Percentiles rank a stretch among this genome's conserved stretches.
phyloP scores from a whole-genome alignment of 2,888 invertebrate species.

The Ormyrus labotus region DNA sequence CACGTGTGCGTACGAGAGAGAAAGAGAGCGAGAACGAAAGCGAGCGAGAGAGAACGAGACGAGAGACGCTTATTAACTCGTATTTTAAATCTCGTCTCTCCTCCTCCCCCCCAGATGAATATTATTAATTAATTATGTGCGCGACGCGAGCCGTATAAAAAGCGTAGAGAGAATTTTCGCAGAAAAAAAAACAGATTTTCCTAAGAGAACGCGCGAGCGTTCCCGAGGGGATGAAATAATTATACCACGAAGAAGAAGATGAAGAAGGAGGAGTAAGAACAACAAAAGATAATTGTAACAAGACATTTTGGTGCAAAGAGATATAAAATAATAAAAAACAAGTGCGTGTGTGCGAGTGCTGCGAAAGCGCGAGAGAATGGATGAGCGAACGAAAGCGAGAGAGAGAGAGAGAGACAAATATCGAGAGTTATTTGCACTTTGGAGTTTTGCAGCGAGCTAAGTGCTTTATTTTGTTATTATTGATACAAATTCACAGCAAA shows the following conservation, averaged over 20 bases:
- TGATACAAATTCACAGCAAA: conserved; percentile 58
- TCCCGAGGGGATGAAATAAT: neutral
- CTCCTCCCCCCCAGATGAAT: neutral
- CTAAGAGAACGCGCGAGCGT: conserved; percentile 3
- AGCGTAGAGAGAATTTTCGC: conserved; percentile 10
- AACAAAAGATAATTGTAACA: conserved; percentile 12
- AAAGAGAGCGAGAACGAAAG: conserved; percentile 9
- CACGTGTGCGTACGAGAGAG: conserved; percentile 22
- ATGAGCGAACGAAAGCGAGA: conserved; percentile 21
- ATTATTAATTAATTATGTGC: conserved; percentile 24
- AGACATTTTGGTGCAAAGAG: conserved; percentile 22
- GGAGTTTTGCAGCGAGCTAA: conserved; percentile 58
- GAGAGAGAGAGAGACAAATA: conserved; percentile 38
- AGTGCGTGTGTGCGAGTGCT: conserved; percentile 19
- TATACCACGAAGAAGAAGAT: neutral
- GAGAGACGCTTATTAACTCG: conserved; percentile 25
- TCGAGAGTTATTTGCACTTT: conserved; percentile 57
- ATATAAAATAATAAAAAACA: conserved; percentile 2
- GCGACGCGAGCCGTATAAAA: conserved; percentile 19
- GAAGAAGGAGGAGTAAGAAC: neutral
- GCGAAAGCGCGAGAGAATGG: neutral
- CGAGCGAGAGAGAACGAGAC: neutral
- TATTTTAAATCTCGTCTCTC: conserved; percentile 28
- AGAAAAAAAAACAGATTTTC: conserved; percentile 1
- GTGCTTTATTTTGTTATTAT: conserved; percentile 60